A percentile compares a stretch with the other conserved stretches of the same genome.
phyloP scores from a whole-genome alignment of 2,888 invertebrate genomes.

The Diloba caeruleocephala region DNA sequence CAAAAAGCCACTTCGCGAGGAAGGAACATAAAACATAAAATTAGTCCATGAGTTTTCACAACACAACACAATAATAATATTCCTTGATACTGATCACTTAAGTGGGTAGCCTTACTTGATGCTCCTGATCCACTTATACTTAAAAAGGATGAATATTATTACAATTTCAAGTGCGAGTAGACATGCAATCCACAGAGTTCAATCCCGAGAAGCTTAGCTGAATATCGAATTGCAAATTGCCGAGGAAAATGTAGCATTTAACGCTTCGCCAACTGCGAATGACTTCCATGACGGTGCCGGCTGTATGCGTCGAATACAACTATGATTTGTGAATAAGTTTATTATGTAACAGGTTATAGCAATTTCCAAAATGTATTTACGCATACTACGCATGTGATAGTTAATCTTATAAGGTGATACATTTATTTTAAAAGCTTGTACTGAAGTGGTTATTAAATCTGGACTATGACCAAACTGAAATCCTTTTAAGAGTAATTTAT shows the following conservation, averaged over 20 bases:
- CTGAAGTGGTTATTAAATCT: no score
- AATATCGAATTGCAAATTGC: constrained; percentile 87
- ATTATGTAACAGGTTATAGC: no score
- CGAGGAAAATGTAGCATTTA: constrained; percentile 86
- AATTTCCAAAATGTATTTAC: no score
- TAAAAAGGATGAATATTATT: constrained; percentile 79
- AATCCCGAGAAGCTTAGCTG: constrained; percentile 82
- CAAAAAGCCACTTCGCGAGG: constrained; percentile 8
- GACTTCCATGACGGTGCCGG: constrained; percentile 70
- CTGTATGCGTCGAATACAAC: constrained; percentile 61
- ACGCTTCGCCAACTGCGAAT: constrained; percentile 83
- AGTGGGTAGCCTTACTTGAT: constrained; percentile 38
- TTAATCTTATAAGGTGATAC: no score
- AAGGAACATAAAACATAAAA: background rate
- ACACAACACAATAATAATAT: constrained; percentile 38
- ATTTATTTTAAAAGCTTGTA: no score
- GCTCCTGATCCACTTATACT: constrained; percentile 68
- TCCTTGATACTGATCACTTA: constrained; percentile 38
- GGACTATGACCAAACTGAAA: no score
- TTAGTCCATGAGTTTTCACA: constrained; percentile 7
- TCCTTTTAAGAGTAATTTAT: no score
- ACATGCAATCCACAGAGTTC: constrained; percentile 78
- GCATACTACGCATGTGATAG: no score
- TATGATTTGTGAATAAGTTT: no score
- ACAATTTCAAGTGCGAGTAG: constrained; percentile 74